Conservation (phyloP, 2,888 invertebrate species). For the Eristalinus aeneus region DNA sequence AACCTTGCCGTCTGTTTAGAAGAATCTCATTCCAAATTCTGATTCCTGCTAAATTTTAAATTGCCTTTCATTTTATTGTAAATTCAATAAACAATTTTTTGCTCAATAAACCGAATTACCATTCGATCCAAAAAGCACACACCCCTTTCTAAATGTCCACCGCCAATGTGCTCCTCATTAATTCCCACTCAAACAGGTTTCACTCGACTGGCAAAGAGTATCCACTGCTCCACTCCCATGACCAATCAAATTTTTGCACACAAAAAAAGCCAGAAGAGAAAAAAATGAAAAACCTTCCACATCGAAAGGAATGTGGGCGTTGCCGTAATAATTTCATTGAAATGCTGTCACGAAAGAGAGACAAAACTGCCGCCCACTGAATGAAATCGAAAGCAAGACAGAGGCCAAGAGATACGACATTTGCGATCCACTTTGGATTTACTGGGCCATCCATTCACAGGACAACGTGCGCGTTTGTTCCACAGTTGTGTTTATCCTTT, state of each 20-base stretch:
- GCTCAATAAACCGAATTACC: background rate
- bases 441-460: background rate
- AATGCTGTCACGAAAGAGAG: conserved; percentile 15
- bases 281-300: background rate
- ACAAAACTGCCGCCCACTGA: conserved; percentile 14
- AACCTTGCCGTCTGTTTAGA: no score
- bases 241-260: conserved; percentile 35
- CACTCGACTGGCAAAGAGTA: background rate
- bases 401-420: background rate
- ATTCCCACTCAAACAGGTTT: conserved; percentile 1
- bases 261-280: conserved; percentile 28
- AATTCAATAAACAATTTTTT: no score
- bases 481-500: conserved; percentile 36
- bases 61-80: no score
- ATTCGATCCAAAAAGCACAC: background rate
- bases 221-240: background rate
- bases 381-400: background rate
- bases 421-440: conserved; percentile 36
- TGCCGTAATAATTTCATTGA: conserved; percentile 17
- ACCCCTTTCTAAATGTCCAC: background rate
- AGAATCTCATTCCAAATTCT: no score
- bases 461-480: conserved; percentile 28
- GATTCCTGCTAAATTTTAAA: no score
- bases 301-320: conserved; percentile 52
- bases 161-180: background rate